phyloP scores from a whole-genome alignment of 2,797 vertebrate species.

The Pipistrellus pygmaeus region DNA sequence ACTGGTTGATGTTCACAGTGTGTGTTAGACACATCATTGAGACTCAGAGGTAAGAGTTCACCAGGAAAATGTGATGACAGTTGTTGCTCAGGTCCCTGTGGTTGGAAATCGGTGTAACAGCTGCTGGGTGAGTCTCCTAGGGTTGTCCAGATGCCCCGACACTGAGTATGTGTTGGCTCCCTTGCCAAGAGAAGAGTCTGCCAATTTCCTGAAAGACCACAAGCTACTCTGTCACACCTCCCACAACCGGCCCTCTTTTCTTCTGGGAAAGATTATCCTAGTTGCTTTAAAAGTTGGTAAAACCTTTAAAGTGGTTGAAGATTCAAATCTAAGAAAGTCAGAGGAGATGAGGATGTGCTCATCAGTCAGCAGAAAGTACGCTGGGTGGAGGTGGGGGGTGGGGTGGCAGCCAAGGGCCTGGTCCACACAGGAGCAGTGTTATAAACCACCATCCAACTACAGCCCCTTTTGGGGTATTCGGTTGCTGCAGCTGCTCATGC shows the following conservation, averaged over 20 bases:
- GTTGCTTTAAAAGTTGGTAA: slow-evolving; percentile 31
- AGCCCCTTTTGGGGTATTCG: accelerated
- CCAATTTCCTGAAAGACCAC: not conserved
- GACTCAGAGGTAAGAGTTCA: slow-evolving; percentile 68
- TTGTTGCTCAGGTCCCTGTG: not conserved
- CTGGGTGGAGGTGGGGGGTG: not conserved
- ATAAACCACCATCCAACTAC: not conserved
- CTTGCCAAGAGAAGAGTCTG: not conserved
- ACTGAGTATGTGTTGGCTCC: not conserved
- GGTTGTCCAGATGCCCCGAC: slow-evolving; percentile 33
- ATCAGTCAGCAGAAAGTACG: accelerated
- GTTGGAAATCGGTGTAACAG: slow-evolving; percentile 54
- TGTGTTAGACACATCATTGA: slow-evolving; percentile 70
- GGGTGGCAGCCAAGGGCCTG: not conserved
- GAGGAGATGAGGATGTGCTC: not conserved
- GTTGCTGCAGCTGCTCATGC: not conserved
- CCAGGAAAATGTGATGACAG: slow-evolving; percentile 71
- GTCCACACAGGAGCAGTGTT: not conserved
- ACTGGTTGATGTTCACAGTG: slow-evolving; percentile 54
- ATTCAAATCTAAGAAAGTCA: not conserved
- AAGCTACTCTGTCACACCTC: not conserved
- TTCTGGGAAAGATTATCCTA: slow-evolving; percentile 1
- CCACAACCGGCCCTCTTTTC: not conserved
- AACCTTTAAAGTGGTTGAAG: not conserved
- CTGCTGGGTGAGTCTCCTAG: slow-evolving; percentile 48